phyloP scores from a whole-genome alignment of 2,797 vertebrate genomes.

The Pygocentrus nattereri region DNA sequence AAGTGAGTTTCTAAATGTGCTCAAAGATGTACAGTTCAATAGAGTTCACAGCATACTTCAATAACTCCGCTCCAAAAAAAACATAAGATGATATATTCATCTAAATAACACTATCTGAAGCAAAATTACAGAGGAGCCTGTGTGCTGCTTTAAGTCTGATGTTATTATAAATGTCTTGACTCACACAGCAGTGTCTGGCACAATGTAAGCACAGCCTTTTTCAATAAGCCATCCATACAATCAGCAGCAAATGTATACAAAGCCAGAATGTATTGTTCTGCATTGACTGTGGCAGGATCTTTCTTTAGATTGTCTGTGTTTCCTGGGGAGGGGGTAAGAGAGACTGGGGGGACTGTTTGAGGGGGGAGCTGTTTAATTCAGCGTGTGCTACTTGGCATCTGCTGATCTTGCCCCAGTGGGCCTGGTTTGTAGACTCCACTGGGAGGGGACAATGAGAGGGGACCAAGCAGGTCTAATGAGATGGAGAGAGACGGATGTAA shows the following conservation, averaged over 20 bases:
- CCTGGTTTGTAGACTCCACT: constrained; percentile 29
- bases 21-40: constrained; percentile 11
- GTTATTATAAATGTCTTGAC: background rate
- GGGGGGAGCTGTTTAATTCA: constrained; percentile 54
- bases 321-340: constrained; percentile 24
- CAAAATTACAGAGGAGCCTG: background rate
- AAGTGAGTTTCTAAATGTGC: background rate
- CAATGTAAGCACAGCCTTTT: constrained; percentile 7
- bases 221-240: constrained; percentile 17
- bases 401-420: constrained; percentile 41
- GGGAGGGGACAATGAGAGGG: constrained; percentile 12
- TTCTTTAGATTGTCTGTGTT: constrained; percentile 43
- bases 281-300: constrained; percentile 33
- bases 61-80: background rate
- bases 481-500: background rate
- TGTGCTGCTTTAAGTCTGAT: background rate
- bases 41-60: background rate
- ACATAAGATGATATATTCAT: background rate
- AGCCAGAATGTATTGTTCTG: constrained; percentile 10
- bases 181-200: background rate
- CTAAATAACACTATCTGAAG: background rate
- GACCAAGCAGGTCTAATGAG: background rate
- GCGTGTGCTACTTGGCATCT: constrained; percentile 59
- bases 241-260: constrained; percentile 17
- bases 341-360: constrained; percentile 11